Evolutionary conservation across 2,888 invertebrate genomes (phyloP).

Genomic region (Archips crataeganus): DNA sequence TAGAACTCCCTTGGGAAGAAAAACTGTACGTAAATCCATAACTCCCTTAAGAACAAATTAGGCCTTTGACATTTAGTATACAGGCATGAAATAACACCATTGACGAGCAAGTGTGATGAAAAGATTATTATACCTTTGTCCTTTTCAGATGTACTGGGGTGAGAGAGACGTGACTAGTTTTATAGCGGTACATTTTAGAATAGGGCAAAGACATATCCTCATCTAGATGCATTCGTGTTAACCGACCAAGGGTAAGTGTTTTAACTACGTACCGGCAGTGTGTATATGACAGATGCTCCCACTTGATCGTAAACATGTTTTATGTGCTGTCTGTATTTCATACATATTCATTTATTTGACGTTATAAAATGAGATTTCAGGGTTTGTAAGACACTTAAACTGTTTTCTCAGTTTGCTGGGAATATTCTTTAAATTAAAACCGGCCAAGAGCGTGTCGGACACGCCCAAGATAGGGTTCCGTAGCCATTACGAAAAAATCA

Average conservation of each 20-base stretch:
- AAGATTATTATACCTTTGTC: conserved; percentile 8
- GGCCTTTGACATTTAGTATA: too few species aligned
- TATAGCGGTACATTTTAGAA: not conserved
- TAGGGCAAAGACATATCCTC: conserved; percentile 10
- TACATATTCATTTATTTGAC: not conserved
- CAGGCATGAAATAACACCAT: too few species aligned
- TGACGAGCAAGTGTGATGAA: too few species aligned
- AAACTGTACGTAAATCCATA: too few species aligned
- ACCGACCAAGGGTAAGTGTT: conserved; percentile 23
- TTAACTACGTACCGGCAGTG: conserved; percentile 5
- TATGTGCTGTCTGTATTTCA: not conserved
- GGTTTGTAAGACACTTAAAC: not conserved
- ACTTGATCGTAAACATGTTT: conserved; percentile 19
- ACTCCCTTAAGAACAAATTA: too few species aligned
- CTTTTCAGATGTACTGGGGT: conserved; percentile 7
- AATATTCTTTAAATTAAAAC: too few species aligned
- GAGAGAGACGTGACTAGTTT: conserved; percentile 12
- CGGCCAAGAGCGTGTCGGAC: too few species aligned
- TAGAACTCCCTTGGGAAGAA: too few species aligned
- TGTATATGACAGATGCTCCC: conserved; percentile 14
- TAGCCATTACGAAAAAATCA: too few species aligned
- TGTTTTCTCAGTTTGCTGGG: not conserved
- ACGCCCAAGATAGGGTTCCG: too few species aligned
- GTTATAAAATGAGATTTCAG: not conserved
- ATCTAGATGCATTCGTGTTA: conserved; percentile 29